Percentiles rank a stretch among this genome's conserved stretches.
Evolutionary conservation across 2,888 invertebrate species (phyloP).

Genomic region (Lacanobia wlatinum): DNA sequence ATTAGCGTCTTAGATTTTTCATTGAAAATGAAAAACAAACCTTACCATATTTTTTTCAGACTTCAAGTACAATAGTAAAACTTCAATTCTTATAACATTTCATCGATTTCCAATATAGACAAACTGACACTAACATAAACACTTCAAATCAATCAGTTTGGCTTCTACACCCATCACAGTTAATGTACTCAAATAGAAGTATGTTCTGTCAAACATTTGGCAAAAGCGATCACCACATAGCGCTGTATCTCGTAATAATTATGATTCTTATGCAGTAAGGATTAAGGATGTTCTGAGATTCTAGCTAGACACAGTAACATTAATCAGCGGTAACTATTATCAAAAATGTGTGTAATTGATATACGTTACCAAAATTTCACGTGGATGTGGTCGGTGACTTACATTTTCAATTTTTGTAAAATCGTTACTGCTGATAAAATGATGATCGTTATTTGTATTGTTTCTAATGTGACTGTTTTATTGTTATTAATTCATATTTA

Average conservation of each 20-base stretch:
- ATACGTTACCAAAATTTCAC: too few relatives aligned
- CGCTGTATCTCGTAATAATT: not conserved
- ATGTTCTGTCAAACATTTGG: not conserved
- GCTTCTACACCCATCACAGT: not conserved
- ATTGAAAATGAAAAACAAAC: not conserved
- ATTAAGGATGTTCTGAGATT: too few relatives aligned
- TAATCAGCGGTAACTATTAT: too few relatives aligned
- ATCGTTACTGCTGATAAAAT: too few relatives aligned
- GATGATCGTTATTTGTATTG: too few relatives aligned
- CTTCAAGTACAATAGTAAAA: not conserved
- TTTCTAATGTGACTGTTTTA: too few relatives aligned
- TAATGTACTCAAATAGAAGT: slow-evolving; percentile 25
- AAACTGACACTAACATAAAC: slow-evolving; percentile 28
- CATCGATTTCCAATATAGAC: slow-evolving; percentile 17
- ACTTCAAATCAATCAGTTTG: slow-evolving; percentile 35
- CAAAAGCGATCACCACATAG: not conserved
- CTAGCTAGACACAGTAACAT: too few relatives aligned
- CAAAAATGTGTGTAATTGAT: too few relatives aligned
- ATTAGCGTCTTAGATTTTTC: too few relatives aligned
- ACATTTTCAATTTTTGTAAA: too few relatives aligned
- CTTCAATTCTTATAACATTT: slow-evolving; percentile 3
- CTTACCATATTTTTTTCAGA: not conserved
- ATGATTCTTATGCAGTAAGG: not conserved
- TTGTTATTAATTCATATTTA: too few relatives aligned
- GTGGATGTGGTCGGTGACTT: too few relatives aligned